phyloP scores from a whole-genome alignment of 2,113 vertebrate genomes.

The Microtus oregoni region DNA sequence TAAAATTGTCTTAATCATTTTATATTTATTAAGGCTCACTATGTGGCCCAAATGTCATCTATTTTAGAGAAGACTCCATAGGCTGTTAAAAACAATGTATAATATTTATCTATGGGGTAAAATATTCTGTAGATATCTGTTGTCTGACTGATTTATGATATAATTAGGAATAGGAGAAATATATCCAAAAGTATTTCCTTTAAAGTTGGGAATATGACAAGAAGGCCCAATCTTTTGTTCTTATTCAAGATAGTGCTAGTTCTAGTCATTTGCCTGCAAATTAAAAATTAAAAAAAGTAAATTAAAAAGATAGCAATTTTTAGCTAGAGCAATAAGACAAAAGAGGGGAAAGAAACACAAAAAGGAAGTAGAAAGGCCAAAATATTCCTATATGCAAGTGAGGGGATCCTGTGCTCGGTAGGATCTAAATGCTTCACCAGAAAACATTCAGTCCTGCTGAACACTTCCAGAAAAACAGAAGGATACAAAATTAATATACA shows the following conservation, averaged over 20 bases:
- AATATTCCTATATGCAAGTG: not conserved
- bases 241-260: not conserved
- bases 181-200: not conserved
- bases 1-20: not conserved
- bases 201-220: not conserved
- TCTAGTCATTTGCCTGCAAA: too few relatives aligned
- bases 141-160: not conserved
- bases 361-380: not conserved
- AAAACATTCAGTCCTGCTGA: not conserved
- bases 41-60: not conserved
- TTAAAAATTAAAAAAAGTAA: too few relatives aligned
- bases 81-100: not conserved
- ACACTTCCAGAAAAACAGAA: not conserved
- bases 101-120: not conserved
- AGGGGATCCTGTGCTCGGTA: not conserved
- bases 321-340: not conserved
- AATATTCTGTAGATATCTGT: not conserved
- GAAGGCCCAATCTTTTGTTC: not conserved
- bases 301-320: not conserved
- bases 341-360: not conserved
- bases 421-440: not conserved
- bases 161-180: not conserved
- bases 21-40: not conserved
- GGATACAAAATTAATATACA: not conserved
- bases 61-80: not conserved